phyloP scores from a whole-genome alignment of 2,113 vertebrate genomes.

The Leptobrachium ailaonicum region DNA sequence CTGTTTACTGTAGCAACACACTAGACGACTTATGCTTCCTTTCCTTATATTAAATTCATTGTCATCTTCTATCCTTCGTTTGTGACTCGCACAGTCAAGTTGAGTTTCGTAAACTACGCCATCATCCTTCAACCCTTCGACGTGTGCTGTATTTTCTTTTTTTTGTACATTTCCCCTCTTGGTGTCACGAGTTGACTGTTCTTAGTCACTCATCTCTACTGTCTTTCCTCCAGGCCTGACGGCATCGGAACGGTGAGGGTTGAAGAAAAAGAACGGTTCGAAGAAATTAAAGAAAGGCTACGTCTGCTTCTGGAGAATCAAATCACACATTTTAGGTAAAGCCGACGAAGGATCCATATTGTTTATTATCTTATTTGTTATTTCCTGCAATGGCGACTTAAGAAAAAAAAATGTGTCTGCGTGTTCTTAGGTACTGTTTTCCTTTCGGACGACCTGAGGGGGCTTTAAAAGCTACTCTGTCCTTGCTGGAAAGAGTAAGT shows the following conservation, averaged over 20 bases:
- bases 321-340: slow-evolving; percentile 97
- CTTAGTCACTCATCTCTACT: slow-evolving; percentile 59
- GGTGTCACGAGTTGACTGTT: slow-evolving; percentile 49
- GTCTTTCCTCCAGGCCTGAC: slow-evolving; percentile 82
- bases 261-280: slow-evolving; percentile 95
- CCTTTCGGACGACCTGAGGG: slow-evolving; percentile 97
- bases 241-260: slow-evolving; percentile 94
- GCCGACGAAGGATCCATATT: slow-evolving; percentile 3
- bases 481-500: slow-evolving; percentile 92
- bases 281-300: slow-evolving; percentile 95
- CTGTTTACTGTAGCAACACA: not conserved
- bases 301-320: slow-evolving; percentile 95
- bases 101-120: not conserved
- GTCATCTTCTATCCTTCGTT: not conserved
- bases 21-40: not conserved
- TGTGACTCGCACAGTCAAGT: not conserved
- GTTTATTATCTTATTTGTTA: not conserved
- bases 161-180: slow-evolving; percentile 51
- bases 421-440: slow-evolving; percentile 90
- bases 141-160: slow-evolving; percentile 5
- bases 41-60: slow-evolving; percentile 3
- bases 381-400: not conserved
- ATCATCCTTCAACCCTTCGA: slow-evolving; percentile 9
- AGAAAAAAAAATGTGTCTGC: slow-evolving; percentile 52
- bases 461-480: slow-evolving; percentile 93